Conservation (phyloP, 2,797 vertebrate species). For the Valencia hispanica region DNA sequence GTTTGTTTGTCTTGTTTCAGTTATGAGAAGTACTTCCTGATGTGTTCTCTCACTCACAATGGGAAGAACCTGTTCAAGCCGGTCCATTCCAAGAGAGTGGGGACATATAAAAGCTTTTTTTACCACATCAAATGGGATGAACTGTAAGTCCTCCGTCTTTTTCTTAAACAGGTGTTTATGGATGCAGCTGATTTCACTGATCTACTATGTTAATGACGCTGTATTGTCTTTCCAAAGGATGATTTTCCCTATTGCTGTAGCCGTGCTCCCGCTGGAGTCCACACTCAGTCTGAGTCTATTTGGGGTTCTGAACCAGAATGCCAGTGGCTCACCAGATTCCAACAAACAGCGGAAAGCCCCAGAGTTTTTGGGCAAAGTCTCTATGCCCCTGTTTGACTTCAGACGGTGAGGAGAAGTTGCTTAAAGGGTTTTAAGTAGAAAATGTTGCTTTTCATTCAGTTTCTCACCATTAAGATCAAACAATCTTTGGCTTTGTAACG, state of each 20-base stretch:
- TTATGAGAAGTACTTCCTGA: conserved; percentile 96
- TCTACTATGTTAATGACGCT: background rate
- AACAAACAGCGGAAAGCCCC: conserved; percentile 94
- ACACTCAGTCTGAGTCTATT: conserved; percentile 89
- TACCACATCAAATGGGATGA: conserved; percentile 99
- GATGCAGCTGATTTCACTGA: background rate
- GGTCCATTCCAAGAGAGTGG: conserved; percentile 96
- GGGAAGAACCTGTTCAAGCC: conserved; percentile 96
- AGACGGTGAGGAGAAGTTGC: conserved; percentile 81
- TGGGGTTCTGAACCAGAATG: conserved; percentile 91
- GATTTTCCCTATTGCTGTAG: conserved; percentile 94
- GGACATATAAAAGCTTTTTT: conserved; percentile 97
- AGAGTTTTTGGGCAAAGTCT: conserved; percentile 91
- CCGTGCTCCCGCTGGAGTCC: conserved; percentile 94
- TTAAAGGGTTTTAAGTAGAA: background rate
- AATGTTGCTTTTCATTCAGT: background rate
- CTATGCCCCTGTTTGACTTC: conserved; percentile 94
- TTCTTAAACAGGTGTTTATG: background rate
- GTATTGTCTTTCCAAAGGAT: conserved; percentile 80
- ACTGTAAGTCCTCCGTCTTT: conserved; percentile 82
- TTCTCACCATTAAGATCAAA: background rate
- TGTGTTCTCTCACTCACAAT: conserved; percentile 94
- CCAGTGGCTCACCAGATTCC: conserved; percentile 91
- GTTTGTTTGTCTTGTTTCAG: conserved; percentile 72
- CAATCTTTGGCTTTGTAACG: background rate